Percentiles rank a stretch among this genome's conserved stretches.
These are phyloP conservation scores for Amazona guildingii DNA, from an alignment of 2,113 vertebrate genomes.

Conservation along the genomic window DNA sequence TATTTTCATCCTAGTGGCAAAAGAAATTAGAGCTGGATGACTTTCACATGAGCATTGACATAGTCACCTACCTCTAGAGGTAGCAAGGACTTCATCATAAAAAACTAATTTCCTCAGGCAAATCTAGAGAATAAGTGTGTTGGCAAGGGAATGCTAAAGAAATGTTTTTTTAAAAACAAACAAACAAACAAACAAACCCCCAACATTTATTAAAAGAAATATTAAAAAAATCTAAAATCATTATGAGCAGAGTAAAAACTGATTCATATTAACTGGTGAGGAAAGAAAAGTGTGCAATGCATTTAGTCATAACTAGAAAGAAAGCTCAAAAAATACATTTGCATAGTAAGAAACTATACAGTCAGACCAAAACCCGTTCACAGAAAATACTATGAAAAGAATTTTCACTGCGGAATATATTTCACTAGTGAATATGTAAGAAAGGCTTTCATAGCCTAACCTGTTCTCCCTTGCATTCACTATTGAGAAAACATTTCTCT, in stretches of 20 bases:
- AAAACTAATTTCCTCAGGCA: not conserved
- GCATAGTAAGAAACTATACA: not conserved
- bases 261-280: not conserved
- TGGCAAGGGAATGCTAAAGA: not conserved
- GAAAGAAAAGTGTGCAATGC: not conserved
- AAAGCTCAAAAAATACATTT: not conserved
- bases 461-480: not conserved
- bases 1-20: not conserved
- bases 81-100: not conserved
- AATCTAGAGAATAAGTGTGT: not conserved
- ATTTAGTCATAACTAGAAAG: slow-evolving; percentile 12
- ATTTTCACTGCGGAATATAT: not conserved
- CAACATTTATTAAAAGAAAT: not conserved
- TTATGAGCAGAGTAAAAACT: not conserved
- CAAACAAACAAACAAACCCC: not conserved
- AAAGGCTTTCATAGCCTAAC: not conserved
- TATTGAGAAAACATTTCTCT: not conserved
- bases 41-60: not conserved
- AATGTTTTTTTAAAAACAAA: not conserved
- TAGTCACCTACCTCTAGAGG: not conserved
- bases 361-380: not conserved
- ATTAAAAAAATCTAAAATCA: not conserved
- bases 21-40: not conserved
- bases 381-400: not conserved
- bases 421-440: not conserved